A percentile compares a stretch with the other conserved stretches of the same genome.
These are phyloP conservation scores for Tortricodes alternella DNA, from an alignment of 2,888 invertebrate genomes.

Conservation along the genomic window DNA sequence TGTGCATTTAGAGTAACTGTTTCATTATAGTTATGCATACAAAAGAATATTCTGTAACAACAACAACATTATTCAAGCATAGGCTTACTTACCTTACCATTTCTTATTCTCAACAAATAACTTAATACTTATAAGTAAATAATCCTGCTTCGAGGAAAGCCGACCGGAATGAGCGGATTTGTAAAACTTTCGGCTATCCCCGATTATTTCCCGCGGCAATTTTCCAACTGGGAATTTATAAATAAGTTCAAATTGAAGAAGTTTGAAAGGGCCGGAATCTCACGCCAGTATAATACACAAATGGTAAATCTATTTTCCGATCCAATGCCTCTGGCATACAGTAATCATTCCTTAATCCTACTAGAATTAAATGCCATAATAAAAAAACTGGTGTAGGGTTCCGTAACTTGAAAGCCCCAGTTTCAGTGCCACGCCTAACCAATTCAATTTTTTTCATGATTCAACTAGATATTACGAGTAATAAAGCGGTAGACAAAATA, in stretches of 20 bases:
- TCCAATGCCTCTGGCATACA: no score
- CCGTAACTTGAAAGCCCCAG: no score
- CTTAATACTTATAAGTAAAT: slow-evolving; percentile 15
- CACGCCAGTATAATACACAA: not conserved
- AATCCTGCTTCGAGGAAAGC: slow-evolving; percentile 19
- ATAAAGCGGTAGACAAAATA: no score
- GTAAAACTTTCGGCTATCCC: slow-evolving; percentile 14
- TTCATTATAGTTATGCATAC: no score
- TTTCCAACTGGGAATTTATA: slow-evolving; percentile 19
- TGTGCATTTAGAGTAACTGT: no score
- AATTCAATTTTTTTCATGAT: no score
- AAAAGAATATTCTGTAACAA: not conserved
- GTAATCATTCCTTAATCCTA: no score
- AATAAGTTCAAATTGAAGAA: slow-evolving; percentile 7
- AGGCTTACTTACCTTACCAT: not conserved
- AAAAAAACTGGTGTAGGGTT: no score
- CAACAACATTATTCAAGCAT: not conserved
- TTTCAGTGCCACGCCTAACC: no score
- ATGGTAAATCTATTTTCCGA: no score
- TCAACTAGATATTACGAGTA: no score
- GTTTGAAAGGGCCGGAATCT: not conserved
- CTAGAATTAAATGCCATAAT: no score
- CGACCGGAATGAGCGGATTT: slow-evolving; percentile 21
- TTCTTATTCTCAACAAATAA: slow-evolving; percentile 3
- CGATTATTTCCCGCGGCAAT: not conserved